Evolutionary conservation across 2,888 invertebrate species (phyloP).

Genomic region (Pollenia labialis): DNA sequence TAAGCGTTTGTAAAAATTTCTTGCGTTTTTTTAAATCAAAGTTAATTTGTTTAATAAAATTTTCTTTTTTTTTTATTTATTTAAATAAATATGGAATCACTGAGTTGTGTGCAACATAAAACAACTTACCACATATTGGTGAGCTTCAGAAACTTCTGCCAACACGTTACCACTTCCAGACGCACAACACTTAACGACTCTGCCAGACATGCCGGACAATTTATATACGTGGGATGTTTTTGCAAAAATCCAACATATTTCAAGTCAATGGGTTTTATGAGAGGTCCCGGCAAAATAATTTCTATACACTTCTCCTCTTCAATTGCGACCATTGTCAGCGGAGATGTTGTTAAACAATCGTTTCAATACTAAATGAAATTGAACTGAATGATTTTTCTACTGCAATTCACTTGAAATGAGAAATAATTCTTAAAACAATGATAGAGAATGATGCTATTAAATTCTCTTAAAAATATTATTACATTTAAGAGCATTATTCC

Average conservation of each 20-base stretch:
- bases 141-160: conserved; percentile 77
- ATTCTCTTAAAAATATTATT: neutral
- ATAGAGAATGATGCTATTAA: neutral
- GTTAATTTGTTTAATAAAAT: neutral
- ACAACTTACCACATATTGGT: conserved; percentile 77
- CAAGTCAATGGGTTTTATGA: conserved; percentile 71
- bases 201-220: conserved; percentile 80
- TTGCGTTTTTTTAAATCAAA: too few relatives aligned
- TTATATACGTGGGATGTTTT: conserved; percentile 77
- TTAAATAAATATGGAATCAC: neutral
- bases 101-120: neutral
- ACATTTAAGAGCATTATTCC: neutral
- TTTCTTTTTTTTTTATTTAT: neutral
- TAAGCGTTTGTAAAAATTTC: neutral
- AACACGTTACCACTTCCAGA: conserved; percentile 79
- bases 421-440: neutral
- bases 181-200: conserved; percentile 78
- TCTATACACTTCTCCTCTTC: conserved; percentile 51
- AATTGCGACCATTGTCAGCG: conserved; percentile 34
- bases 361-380: conserved; percentile 38
- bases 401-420: neutral
- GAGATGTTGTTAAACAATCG: neutral
- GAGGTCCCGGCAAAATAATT: conserved; percentile 57
- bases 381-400: conserved; percentile 4
- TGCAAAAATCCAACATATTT: conserved; percentile 78